Evolutionary conservation across 2,113 vertebrate species (phyloP).

Genomic region (Genyomyrus donnyi): DNA sequence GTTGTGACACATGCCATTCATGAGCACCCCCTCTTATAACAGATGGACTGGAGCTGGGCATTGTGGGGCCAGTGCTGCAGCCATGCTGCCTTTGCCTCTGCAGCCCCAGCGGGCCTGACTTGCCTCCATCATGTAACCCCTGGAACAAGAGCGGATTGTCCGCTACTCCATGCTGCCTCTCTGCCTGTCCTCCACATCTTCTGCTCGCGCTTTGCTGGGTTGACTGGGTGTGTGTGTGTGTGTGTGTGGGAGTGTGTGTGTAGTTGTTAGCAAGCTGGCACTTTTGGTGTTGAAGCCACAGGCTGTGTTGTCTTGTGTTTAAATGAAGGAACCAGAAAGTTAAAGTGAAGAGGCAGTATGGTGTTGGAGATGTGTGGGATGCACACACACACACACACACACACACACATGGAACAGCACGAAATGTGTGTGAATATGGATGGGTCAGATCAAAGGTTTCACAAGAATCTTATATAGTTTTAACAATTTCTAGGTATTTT

Average conservation of each 20-base stretch:
- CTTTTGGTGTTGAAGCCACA: neutral
- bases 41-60: slow-evolving; percentile 90
- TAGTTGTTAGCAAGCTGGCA: neutral
- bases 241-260: neutral
- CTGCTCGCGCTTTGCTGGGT: neutral
- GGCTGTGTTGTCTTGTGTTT: neutral
- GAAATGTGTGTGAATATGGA: neutral
- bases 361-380: neutral
- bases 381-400: neutral
- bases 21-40: slow-evolving; percentile 65
- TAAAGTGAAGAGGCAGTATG: neutral
- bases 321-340: neutral
- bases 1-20: slow-evolving; percentile 94
- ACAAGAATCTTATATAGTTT: neutral
- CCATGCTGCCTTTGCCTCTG: slow-evolving; percentile 75
- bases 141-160: slow-evolving; percentile 87
- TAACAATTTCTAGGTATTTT: neutral
- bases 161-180: slow-evolving; percentile 45
- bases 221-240: neutral
- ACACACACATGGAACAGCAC: neutral
- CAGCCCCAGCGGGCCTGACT: slow-evolving; percentile 78
- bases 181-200: neutral
- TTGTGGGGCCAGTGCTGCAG: slow-evolving; percentile 72
- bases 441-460: neutral
- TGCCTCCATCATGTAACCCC: slow-evolving; percentile 66